Conservation (phyloP, 2,113 vertebrate species). For the Rana temporaria region DNA sequence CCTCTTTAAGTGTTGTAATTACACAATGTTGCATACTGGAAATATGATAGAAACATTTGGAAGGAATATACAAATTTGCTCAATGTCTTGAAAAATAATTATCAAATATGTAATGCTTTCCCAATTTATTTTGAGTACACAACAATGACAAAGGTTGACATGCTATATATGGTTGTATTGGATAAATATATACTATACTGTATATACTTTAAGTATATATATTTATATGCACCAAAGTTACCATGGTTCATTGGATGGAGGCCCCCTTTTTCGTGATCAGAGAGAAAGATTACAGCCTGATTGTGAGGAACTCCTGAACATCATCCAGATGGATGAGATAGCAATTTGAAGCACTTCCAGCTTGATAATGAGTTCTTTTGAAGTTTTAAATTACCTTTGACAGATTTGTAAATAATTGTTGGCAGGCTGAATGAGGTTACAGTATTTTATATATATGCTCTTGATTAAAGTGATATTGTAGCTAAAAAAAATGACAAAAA, state of each 20-base stretch:
- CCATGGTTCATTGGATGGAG: constrained; percentile 52
- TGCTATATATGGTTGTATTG: too few relatives aligned
- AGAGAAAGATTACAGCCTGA: constrained; percentile 69
- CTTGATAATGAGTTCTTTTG: constrained; percentile 71
- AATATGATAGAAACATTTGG: too few relatives aligned
- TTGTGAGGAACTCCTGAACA: constrained; percentile 71
- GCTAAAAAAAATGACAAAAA: neutral
- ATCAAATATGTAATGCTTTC: too few relatives aligned
- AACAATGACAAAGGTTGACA: too few relatives aligned
- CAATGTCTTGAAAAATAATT: too few relatives aligned
- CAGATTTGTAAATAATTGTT: constrained; percentile 72
- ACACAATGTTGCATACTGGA: too few relatives aligned
- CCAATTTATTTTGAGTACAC: too few relatives aligned
- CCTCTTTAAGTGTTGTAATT: too few relatives aligned
- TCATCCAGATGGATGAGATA: constrained; percentile 69
- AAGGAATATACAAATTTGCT: too few relatives aligned
- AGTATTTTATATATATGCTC: neutral
- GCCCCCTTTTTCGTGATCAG: constrained; percentile 63
- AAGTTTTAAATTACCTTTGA: constrained; percentile 67
- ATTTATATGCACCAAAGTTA: constrained; percentile 48
- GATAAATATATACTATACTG: too few relatives aligned
- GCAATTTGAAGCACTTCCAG: constrained; percentile 72
- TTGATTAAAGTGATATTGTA: constrained; percentile 12
- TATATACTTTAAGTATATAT: too few relatives aligned
- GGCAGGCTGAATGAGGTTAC: neutral